Conservation (phyloP, 2,113 vertebrate genomes). For the Oxyura jamaicensis region DNA sequence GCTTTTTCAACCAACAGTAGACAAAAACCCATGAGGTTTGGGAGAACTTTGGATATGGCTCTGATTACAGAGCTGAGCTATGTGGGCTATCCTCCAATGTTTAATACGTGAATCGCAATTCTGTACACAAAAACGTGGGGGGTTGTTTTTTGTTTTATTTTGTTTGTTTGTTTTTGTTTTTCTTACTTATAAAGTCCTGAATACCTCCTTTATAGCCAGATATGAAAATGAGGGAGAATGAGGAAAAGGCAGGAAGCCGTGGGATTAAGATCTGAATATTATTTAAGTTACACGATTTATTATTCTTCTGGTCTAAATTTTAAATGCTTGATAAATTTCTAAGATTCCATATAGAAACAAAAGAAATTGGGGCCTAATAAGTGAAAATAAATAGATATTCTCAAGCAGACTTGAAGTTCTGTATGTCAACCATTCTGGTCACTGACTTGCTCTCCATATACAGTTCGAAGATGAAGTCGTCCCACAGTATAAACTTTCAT, state of each 20-base stretch:
- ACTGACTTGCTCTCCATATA: conserved; percentile 95
- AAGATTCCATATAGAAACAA: neutral
- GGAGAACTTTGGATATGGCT: neutral
- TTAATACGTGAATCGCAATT: neutral
- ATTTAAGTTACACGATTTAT: neutral
- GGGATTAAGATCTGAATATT: neutral
- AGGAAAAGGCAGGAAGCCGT: neutral
- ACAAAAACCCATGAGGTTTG: neutral
- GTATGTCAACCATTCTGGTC: neutral
- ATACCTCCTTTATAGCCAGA: neutral
- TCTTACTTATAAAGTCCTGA: neutral
- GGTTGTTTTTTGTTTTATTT: neutral
- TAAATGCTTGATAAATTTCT: neutral
- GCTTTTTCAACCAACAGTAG: neutral
- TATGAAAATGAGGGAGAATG: neutral
- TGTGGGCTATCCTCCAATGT: neutral
- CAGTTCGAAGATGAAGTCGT: conserved; percentile 86
- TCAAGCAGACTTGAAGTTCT: neutral
- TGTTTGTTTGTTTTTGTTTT: too few relatives aligned
- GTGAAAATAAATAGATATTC: neutral
- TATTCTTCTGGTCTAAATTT: neutral
- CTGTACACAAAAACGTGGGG: neutral
- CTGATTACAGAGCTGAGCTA: neutral
- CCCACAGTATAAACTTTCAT: conserved; percentile 91
- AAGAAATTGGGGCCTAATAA: neutral